These are phyloP conservation scores for Pao palembangensis DNA, from an alignment of 2,113 vertebrate species.

Conservation along the genomic window DNA sequence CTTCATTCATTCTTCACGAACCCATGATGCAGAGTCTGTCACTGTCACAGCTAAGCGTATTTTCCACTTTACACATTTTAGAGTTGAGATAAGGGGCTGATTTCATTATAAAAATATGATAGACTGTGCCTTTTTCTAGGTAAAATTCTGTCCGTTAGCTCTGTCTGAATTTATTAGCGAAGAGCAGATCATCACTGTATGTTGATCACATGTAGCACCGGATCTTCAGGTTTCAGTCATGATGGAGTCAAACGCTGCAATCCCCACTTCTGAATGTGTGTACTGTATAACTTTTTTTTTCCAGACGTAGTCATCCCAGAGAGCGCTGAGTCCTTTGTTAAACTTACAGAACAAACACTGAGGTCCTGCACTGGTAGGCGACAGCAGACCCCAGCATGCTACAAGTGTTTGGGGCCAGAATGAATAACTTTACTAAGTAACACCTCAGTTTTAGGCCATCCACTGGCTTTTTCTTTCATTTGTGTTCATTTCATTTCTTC, in stretches of 20 bases:
- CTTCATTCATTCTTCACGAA: too few relatives aligned
- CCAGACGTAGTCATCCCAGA: slow-evolving; percentile 95
- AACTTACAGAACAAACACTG: slow-evolving; percentile 91
- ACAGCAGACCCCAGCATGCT: slow-evolving; percentile 64
- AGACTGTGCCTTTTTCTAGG: too few relatives aligned
- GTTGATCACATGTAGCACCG: background rate
- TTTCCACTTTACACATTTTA: background rate
- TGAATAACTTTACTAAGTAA: slow-evolving; percentile 38
- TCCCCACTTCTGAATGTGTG: slow-evolving; percentile 55
- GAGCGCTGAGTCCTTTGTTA: slow-evolving; percentile 92
- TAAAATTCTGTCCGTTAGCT: too few relatives aligned
- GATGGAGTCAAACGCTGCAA: slow-evolving; percentile 16
- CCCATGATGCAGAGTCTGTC: too few relatives aligned
- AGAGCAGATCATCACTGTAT: background rate
- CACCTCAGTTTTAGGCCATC: slow-evolving; percentile 30
- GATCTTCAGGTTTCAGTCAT: background rate
- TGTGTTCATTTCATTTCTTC: slow-evolving; percentile 52
- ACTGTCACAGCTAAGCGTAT: too few relatives aligned
- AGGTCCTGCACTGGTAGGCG: slow-evolving; percentile 89
- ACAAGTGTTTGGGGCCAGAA: slow-evolving; percentile 47
- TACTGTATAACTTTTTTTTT: slow-evolving; percentile 80
- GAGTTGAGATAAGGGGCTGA: too few relatives aligned
- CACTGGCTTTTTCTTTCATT: slow-evolving; percentile 57
- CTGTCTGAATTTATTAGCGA: too few relatives aligned
- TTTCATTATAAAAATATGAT: too few relatives aligned